These are phyloP conservation scores for Callipepla californica DNA, from an alignment of 2,113 vertebrate species.

Conservation along the genomic window DNA sequence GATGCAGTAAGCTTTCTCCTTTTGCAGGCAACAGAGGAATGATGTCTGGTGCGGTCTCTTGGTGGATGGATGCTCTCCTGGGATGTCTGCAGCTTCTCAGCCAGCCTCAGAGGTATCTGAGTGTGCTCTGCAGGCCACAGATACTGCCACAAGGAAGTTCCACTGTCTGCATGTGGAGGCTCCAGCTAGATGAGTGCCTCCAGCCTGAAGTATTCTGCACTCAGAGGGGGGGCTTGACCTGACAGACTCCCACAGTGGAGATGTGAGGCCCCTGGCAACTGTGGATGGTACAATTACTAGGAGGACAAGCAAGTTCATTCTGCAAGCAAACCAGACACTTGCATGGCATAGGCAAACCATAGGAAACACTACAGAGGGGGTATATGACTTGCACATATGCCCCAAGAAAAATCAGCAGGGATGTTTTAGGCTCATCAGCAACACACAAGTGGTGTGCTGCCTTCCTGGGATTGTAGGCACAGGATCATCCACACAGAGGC, in stretches of 20 bases:
- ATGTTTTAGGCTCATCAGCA: neutral
- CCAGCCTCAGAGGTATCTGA: neutral
- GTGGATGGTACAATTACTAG: accelerated
- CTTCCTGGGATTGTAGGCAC: neutral
- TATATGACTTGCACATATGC: neutral
- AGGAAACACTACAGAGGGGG: neutral
- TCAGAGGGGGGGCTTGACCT: neutral
- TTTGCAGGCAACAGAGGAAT: neutral
- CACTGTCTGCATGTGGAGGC: neutral
- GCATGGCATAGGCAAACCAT: neutral
- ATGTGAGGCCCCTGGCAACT: neutral
- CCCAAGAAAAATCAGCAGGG: neutral
- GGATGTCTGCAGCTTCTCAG: neutral
- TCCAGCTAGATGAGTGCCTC: neutral
- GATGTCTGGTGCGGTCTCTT: neutral
- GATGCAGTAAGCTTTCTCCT: neutral
- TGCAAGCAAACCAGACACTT: neutral
- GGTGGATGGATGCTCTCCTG: neutral
- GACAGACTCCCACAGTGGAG: accelerated
- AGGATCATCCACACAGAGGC: neutral
- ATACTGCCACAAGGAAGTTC: neutral
- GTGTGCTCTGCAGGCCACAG: neutral
- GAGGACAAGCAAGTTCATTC: neutral
- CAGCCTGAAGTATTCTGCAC: neutral
- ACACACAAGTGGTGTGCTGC: neutral